These are phyloP conservation scores for Thryonomys swinderianus DNA, from an alignment of 2,113 vertebrate genomes.

Conservation along the genomic window DNA sequence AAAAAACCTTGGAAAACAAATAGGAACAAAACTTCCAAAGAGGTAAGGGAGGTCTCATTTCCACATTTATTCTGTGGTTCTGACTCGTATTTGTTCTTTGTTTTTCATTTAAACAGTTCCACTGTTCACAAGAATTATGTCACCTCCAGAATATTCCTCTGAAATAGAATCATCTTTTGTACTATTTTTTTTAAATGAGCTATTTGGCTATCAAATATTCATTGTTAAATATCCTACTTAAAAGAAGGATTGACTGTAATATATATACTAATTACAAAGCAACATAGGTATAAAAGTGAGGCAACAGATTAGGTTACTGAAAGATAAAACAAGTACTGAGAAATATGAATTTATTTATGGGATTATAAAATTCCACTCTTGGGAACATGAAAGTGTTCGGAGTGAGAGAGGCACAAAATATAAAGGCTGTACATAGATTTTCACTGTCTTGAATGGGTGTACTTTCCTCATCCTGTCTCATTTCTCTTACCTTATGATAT, in stretches of 20 bases:
- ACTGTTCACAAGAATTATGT: neutral
- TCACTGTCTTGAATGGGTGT: neutral
- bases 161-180: neutral
- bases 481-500: neutral
- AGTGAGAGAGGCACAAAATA: neutral
- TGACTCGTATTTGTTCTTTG: neutral
- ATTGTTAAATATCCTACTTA: neutral
- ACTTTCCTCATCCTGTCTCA: accelerated
- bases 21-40: neutral
- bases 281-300: neutral
- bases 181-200: neutral
- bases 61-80: neutral
- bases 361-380: neutral
- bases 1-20: neutral
- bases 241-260: neutral
- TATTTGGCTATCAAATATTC: neutral
- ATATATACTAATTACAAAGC: neutral
- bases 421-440: neutral
- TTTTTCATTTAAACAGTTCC: neutral
- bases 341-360: neutral
- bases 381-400: neutral
- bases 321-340: neutral
- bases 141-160: neutral
- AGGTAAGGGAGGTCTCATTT: neutral
- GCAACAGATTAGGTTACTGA: neutral